These are phyloP conservation scores for Apamea monoglypha DNA, from an alignment of 2,888 invertebrate species.

Conservation along the genomic window DNA sequence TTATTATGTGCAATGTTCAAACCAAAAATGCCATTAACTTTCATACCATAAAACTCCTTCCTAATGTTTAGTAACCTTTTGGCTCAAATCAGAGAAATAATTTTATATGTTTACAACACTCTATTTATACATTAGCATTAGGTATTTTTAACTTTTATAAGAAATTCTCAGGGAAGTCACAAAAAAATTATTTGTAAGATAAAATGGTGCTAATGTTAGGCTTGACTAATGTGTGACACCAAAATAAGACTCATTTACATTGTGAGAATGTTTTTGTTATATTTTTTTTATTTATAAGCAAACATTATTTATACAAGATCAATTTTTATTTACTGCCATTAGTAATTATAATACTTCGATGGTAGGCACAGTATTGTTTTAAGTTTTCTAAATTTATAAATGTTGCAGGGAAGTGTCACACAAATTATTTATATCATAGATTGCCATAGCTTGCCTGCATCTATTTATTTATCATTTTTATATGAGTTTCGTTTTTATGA, in stretches of 20 bases:
- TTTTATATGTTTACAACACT: slow-evolving; percentile 84
- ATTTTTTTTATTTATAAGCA: slow-evolving; percentile 89
- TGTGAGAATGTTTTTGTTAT: slow-evolving; percentile 89
- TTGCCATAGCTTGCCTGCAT: slow-evolving; percentile 90
- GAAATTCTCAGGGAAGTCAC: slow-evolving; percentile 90
- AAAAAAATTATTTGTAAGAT: slow-evolving; percentile 89
- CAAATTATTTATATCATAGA: slow-evolving; percentile 88
- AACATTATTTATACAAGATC: slow-evolving; percentile 88
- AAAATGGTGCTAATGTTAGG: slow-evolving; percentile 90
- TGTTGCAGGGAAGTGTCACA: slow-evolving; percentile 88
- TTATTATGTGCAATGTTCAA: slow-evolving; percentile 89
- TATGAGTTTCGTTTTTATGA: slow-evolving; percentile 86
- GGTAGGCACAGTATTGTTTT: slow-evolving; percentile 80
- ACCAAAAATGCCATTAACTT: slow-evolving; percentile 89
- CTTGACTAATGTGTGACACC: slow-evolving; percentile 90
- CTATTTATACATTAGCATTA: slow-evolving; percentile 89
- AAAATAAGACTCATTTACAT: slow-evolving; percentile 88
- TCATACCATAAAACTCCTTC: slow-evolving; percentile 84
- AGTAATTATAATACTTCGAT: slow-evolving; percentile 84
- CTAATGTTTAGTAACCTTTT: slow-evolving; percentile 81
- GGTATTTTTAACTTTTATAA: slow-evolving; percentile 90
- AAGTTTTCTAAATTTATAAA: slow-evolving; percentile 82
- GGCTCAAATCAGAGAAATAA: slow-evolving; percentile 89
- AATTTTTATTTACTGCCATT: slow-evolving; percentile 88
- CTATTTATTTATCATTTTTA: slow-evolving; percentile 89